Evolutionary conservation across 2,113 vertebrate species (phyloP).

Genomic region (Choloepus hoffmanni): DNA sequence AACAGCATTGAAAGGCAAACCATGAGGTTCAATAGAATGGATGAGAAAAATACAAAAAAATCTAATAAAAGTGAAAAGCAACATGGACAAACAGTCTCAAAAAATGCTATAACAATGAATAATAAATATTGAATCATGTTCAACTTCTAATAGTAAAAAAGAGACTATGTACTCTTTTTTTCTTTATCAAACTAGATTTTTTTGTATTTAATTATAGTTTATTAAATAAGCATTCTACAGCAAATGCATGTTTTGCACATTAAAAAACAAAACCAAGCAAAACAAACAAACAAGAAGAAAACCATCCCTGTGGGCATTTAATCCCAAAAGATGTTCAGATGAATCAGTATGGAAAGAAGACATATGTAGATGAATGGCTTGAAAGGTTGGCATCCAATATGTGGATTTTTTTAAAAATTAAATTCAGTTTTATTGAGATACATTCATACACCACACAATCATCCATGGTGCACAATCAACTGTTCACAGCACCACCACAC

Average conservation of each 20-base stretch:
- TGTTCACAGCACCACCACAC: too few relatives aligned
- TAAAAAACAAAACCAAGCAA: background rate
- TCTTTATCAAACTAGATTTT: background rate
- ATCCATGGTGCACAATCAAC: too few relatives aligned
- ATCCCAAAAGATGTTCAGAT: background rate
- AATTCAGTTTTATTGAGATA: too few relatives aligned
- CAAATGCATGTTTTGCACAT: slow-evolving; percentile 17
- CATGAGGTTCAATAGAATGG: background rate
- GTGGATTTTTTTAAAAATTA: background rate
- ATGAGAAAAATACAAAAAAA: background rate
- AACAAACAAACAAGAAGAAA: background rate
- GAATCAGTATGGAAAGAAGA: background rate
- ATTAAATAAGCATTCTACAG: slow-evolving; percentile 13
- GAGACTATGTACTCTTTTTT: background rate
- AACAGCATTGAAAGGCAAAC: slow-evolving; percentile 27
- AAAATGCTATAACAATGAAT: background rate
- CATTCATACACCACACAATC: too few relatives aligned
- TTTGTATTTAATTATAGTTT: background rate
- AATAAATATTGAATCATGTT: background rate
- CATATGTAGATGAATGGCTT: background rate
- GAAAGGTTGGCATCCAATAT: background rate
- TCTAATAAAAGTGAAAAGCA: background rate
- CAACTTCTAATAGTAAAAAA: background rate
- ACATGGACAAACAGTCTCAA: background rate
- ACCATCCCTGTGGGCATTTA: slow-evolving; percentile 11